Evolutionary conservation across 2,797 vertebrate species (phyloP).

Genomic region (Lutjanus argentimaculatus): DNA sequence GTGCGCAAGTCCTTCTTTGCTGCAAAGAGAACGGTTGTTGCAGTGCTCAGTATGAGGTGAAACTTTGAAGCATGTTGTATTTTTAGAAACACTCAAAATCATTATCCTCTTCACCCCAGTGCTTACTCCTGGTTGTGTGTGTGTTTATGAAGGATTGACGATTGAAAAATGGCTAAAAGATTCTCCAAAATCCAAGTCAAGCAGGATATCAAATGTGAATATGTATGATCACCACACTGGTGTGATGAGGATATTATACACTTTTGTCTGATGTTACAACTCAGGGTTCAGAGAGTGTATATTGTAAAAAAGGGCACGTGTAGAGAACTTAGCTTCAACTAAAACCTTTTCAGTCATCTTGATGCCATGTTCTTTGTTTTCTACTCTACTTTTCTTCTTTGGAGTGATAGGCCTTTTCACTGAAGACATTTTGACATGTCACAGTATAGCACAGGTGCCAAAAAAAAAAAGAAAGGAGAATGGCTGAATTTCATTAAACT

Average conservation of each 20-base stretch:
- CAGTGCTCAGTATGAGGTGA: not conserved
- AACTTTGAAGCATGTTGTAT: slow-evolving; percentile 1
- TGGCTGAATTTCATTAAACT: slow-evolving; percentile 1
- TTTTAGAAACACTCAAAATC: too few relatives aligned
- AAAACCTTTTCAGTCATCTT: not conserved
- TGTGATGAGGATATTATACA: not conserved
- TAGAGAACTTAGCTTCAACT: not conserved
- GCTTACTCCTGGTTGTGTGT: too few relatives aligned
- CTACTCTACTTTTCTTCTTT: not conserved
- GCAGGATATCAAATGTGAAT: not conserved
- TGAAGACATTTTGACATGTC: not conserved
- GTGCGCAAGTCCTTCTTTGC: too few relatives aligned
- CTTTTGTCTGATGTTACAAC: not conserved
- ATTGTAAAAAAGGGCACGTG: not conserved
- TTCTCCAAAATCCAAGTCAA: not conserved
- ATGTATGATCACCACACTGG: not conserved
- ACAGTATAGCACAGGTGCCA: not conserved
- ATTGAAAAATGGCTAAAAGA: too few relatives aligned
- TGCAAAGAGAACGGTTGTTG: too few relatives aligned
- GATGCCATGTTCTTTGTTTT: not conserved
- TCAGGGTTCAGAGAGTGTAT: not conserved
- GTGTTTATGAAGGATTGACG: too few relatives aligned
- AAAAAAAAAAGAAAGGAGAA: not conserved
- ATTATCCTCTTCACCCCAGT: not conserved
- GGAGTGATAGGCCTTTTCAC: not conserved